Conservation (phyloP, 2,888 invertebrate genomes). For the Thymelicus acteon region DNA sequence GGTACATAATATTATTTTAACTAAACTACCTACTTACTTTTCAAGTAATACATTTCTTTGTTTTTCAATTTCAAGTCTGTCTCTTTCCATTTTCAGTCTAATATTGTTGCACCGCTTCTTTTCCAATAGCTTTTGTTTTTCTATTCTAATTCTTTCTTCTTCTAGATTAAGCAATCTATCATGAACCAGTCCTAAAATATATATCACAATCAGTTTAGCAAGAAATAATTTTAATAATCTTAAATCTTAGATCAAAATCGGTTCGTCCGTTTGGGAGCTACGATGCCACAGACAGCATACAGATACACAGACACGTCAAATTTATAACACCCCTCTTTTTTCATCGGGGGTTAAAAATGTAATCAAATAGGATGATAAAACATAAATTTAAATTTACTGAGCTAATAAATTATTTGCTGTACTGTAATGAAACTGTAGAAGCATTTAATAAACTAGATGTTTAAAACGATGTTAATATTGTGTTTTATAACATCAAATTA, state of each 20-base stretch:
- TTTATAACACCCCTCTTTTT: too few species aligned
- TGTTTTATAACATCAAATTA: neutral
- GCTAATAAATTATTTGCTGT: too few species aligned
- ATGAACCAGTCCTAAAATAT: constrained; percentile 57
- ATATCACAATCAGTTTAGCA: neutral
- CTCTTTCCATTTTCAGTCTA: constrained; percentile 65
- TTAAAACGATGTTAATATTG: neutral
- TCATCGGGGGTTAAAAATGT: too few species aligned
- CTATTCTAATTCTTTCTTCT: constrained; percentile 66
- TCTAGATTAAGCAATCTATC: constrained; percentile 64
- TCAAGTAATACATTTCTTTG: constrained; percentile 64
- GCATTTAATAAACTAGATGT: too few species aligned
- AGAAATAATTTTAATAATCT: neutral
- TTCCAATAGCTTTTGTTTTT: constrained; percentile 66
- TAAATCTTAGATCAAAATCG: too few species aligned
- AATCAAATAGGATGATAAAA: too few species aligned
- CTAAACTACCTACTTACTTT: constrained; percentile 52
- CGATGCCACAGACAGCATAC: too few species aligned
- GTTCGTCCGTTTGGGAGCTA: too few species aligned
- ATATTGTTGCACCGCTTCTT: constrained; percentile 68
- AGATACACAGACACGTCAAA: too few species aligned
- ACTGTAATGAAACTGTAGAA: too few species aligned
- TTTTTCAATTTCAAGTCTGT: constrained; percentile 64
- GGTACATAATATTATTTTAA: too few species aligned
- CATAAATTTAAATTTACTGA: too few species aligned